Evolutionary conservation across 1,140 invertebrate genomes (phyloP), one percentile per base, ranked within the genome.

Genomic region (Eurosta solidaginis): DNA sequence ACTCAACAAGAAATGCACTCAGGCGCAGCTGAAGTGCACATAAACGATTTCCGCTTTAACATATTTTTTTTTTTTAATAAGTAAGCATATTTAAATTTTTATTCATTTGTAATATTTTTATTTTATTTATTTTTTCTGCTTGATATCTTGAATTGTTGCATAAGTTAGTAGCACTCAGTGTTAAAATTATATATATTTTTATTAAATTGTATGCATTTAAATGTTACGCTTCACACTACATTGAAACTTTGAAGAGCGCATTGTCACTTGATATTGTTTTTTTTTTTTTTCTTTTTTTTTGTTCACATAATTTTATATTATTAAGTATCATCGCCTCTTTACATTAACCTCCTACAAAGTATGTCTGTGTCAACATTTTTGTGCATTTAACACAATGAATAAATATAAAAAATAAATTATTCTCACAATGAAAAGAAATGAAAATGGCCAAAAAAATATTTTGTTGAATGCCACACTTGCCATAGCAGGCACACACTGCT

Each of bases 211-310:
- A 22, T 68, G 59, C 33, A 68, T 68, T 33, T 68, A 40, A 68
- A 68, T 68, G 36, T 59, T 68, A 40, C 36, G 59, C 59, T 33
- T 68, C 59, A 68, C 40, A 40, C 40, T 68, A 40, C 59, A 68
- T 33, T 68, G 59, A 29, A 29, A 68, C 59, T 68, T 68, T 68
- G n/a, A 68, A 68, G 33, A 25, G 33, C 33, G 17, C 59, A 40
- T 68, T 68, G 59, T 68, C 33, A 68, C 40, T 68, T 42, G 40
- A n/a, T n/a, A n/a, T n/a, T n/a, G n/a, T n/a, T n/a, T n/a, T n/a
- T n/a, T n/a, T n/a, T n/a, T n/a, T n/a, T n/a, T n/a, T n/a, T n/a
- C n/a, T n/a, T n/a, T n/a, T n/a, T n/a, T n/a, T n/a, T n/a, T n/a
- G n/a, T n/a, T n/a, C n/a, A n/a, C 36, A 68, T 68, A 40, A 33